Conservation (phyloP, 2,797 vertebrate species). For the Carcharodon carcharias region DNA sequence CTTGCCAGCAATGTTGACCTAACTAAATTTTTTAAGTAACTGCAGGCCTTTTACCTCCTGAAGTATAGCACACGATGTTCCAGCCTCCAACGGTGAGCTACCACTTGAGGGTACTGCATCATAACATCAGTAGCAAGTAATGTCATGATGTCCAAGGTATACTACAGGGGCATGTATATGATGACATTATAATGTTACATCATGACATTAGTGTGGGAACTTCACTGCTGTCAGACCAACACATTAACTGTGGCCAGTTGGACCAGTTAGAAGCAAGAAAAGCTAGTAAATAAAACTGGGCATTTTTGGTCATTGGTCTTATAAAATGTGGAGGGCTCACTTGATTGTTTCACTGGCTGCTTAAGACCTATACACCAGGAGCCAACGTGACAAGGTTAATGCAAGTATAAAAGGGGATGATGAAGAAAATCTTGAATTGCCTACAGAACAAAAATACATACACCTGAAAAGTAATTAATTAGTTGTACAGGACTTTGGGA, state of each 20-base stretch:
- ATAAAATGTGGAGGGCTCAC: neutral
- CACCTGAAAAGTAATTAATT: neutral
- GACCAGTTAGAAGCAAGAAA: too few relatives aligned
- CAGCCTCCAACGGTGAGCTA: neutral
- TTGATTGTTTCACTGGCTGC: neutral
- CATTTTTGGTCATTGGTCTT: too few relatives aligned
- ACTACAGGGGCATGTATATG: too few relatives aligned
- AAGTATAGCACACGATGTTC: too few relatives aligned
- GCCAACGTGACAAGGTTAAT: neutral
- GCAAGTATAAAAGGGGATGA: neutral
- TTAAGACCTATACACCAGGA: neutral
- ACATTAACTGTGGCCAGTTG: too few relatives aligned
- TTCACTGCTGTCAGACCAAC: too few relatives aligned
- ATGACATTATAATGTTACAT: too few relatives aligned
- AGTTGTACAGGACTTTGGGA: neutral
- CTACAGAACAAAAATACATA: neutral
- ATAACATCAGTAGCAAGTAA: neutral
- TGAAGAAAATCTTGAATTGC: too few relatives aligned
- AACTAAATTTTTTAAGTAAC: neutral
- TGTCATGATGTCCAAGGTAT: neutral
- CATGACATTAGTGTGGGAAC: too few relatives aligned
- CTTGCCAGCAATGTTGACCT: neutral
- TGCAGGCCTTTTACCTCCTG: neutral
- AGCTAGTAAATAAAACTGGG: too few relatives aligned
- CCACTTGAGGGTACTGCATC: neutral